Evolutionary conservation across 35 echinoderm and acorn worm genomes (phyloP).

Genomic region (Strongylocentrotus purpuratus): DNA sequence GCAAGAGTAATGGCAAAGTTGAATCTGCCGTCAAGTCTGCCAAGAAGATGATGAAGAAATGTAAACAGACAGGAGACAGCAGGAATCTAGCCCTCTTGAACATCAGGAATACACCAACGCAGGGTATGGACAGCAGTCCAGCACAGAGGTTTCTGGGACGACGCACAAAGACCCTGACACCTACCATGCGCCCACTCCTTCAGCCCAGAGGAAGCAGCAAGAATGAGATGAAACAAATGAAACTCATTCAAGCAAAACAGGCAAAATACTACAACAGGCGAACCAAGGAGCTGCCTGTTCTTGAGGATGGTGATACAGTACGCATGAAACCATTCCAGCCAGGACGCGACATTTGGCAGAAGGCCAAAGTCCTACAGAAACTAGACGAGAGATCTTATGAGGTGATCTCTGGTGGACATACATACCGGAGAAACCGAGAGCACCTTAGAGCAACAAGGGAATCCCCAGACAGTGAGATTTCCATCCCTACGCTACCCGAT

Average conservation of each 20-base stretch:
- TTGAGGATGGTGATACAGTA: conserved; percentile 6
- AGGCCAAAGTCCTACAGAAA: not conserved
- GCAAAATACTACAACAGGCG: conserved; percentile 31
- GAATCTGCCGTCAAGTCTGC: conserved; percentile 51
- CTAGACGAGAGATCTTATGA: not conserved
- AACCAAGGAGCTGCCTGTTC: conserved; percentile 23
- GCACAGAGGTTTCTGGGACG: not conserved
- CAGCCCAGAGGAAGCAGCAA: not conserved
- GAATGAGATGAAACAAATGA: conserved; percentile 7
- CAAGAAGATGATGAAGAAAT: conserved; percentile 55
- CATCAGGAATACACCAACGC: not conserved
- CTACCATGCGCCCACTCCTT: not conserved
- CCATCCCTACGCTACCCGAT: not conserved
- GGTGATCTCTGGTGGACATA: not conserved
- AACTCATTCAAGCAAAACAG: conserved; percentile 6
- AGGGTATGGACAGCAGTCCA: not conserved
- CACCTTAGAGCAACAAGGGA: not conserved
- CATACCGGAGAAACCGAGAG: not conserved
- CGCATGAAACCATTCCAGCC: not conserved
- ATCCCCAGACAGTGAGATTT: not conserved
- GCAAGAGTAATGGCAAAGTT: conserved; percentile 38
- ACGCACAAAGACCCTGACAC: conserved; percentile 43
- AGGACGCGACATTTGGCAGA: not conserved
- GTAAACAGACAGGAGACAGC: not conserved
- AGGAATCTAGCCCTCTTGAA: not conserved